Percentiles rank a stretch among this genome's conserved stretches.
These are phyloP conservation scores for Rana temporaria DNA, from an alignment of 2,113 vertebrate species.

Conservation along the genomic window DNA sequence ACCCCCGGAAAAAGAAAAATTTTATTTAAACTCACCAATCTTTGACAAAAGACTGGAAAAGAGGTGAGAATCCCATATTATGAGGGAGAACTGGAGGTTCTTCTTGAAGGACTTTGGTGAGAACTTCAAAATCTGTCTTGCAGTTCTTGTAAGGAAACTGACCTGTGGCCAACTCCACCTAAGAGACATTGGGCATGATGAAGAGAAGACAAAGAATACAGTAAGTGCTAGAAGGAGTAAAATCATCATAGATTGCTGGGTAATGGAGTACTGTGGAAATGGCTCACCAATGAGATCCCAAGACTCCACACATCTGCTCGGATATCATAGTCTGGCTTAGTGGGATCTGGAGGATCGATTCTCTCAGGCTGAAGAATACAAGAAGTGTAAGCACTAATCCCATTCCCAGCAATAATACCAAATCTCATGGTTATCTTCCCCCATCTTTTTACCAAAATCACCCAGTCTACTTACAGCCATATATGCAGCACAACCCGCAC, in stretches of 20 bases:
- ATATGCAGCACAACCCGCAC: slow-evolving; percentile 91
- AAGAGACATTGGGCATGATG: background rate
- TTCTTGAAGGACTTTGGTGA: slow-evolving; percentile 97
- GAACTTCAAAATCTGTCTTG: slow-evolving; percentile 95
- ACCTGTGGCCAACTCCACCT: slow-evolving; percentile 94
- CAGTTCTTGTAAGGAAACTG: slow-evolving; percentile 97
- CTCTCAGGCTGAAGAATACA: slow-evolving; percentile 82
- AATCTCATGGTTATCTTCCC: too few relatives aligned
- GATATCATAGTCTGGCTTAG: slow-evolving; percentile 94
- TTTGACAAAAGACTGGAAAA: slow-evolving; percentile 97
- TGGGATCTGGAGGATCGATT: slow-evolving; percentile 93
- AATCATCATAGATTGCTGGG: background rate
- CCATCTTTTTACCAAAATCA: too few relatives aligned
- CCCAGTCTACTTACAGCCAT: slow-evolving; percentile 83
- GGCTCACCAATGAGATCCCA: slow-evolving; percentile 88
- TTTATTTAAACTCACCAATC: slow-evolving; percentile 81
- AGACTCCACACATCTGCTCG: slow-evolving; percentile 94
- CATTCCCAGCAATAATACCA: too few relatives aligned
- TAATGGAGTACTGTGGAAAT: too few relatives aligned
- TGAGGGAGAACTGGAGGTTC: slow-evolving; percentile 90
- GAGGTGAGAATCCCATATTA: slow-evolving; percentile 90
- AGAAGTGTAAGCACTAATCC: background rate
- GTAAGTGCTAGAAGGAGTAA: background rate
- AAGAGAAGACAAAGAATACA: background rate
- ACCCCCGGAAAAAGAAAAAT: background rate